phyloP scores from a whole-genome alignment of 2,888 invertebrate genomes.

The Xestia rhomboidea region DNA sequence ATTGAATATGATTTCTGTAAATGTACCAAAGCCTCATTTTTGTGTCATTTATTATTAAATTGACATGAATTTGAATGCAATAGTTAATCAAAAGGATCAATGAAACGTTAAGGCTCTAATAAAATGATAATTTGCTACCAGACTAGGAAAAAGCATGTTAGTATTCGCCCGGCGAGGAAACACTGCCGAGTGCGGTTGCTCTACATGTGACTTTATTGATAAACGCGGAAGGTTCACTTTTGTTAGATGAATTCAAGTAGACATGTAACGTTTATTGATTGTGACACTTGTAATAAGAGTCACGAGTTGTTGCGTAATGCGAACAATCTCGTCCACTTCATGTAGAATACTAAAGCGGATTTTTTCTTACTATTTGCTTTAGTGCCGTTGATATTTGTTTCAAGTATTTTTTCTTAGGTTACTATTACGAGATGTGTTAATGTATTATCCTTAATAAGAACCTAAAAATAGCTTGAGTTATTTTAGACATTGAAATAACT shows the following conservation, averaged over 20 bases:
- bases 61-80: constrained; percentile 41
- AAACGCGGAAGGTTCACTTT: constrained; percentile 72
- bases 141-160: constrained; percentile 82
- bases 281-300: constrained; percentile 84
- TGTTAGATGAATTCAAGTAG: constrained; percentile 66
- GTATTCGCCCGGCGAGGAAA: constrained; percentile 77
- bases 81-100: constrained; percentile 68
- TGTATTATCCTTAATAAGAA: constrained; percentile 19
- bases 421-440: constrained; percentile 29
- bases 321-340: constrained; percentile 82
- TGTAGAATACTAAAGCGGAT: constrained; percentile 76
- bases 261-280: constrained; percentile 81
- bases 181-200: constrained; percentile 51
- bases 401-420: constrained; percentile 16
- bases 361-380: constrained; percentile 63
- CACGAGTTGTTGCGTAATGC: constrained; percentile 89
- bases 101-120: constrained; percentile 67
- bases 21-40: not conserved
- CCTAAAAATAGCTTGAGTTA: constrained; percentile 3
- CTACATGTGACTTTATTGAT: constrained; percentile 71
- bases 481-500: constrained; percentile 48
- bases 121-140: constrained; percentile 76
- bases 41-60: constrained; percentile 1
- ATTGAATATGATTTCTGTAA: constrained; percentile 1
- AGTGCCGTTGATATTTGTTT: constrained; percentile 12